Evolutionary conservation across 2,113 vertebrate genomes (phyloP).

Genomic region (Phyllostomus discolor): DNA sequence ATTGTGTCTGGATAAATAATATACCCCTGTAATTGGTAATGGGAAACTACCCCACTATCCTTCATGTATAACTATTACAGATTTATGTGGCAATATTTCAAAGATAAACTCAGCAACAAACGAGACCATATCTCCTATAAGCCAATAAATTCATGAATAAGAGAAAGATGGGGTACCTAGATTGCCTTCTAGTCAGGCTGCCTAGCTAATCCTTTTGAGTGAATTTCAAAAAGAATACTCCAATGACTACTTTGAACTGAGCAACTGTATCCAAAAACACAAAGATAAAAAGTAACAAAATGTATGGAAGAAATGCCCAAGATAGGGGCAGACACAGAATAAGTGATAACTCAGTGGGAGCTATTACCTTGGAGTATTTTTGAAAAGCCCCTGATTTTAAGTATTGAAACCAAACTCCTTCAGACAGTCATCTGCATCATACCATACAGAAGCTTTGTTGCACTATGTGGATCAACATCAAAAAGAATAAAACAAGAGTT

Average conservation of each 20-base stretch:
- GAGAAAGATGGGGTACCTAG: neutral
- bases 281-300: neutral
- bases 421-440: neutral
- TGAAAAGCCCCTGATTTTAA: neutral
- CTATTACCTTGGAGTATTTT: too few relatives aligned
- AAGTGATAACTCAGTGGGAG: neutral
- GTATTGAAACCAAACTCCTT: neutral
- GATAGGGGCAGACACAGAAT: neutral
- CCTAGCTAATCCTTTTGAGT: neutral
- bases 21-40: neutral
- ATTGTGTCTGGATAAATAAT: neutral
- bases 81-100: neutral
- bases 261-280: neutral
- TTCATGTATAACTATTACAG: neutral
- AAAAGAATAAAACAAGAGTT: neutral
- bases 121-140: neutral
- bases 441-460: neutral
- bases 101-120: neutral
- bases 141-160: neutral
- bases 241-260: neutral
- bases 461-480: neutral
- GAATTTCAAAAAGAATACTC: neutral
- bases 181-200: neutral
- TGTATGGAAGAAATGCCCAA: neutral
- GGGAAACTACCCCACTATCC: neutral